phyloP scores from a whole-genome alignment of 2,113 vertebrate species.

The Rostratula benghalensis region DNA sequence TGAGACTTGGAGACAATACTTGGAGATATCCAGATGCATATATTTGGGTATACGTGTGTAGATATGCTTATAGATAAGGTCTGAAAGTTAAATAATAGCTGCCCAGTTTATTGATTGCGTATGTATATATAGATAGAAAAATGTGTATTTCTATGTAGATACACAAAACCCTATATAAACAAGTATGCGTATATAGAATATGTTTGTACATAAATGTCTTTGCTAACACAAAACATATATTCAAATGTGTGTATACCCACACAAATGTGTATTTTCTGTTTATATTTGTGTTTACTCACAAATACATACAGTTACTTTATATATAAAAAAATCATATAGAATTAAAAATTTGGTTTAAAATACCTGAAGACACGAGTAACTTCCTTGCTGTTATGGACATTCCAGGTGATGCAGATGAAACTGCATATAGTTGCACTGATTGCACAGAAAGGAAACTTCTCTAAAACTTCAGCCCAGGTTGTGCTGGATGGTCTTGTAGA shows the following conservation, averaged over 20 bases:
- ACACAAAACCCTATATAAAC: not conserved
- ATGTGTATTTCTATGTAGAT: not conserved
- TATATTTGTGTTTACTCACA: not conserved
- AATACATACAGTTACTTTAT: too few relatives aligned
- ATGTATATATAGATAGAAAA: not conserved
- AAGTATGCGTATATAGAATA: not conserved
- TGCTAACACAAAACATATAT: not conserved
- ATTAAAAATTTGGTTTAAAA: not conserved
- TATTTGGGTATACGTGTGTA: fast-evolving
- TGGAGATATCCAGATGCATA: not conserved
- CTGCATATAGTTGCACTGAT: slow-evolving; percentile 90
- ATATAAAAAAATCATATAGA: not conserved
- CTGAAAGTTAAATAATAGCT: not conserved
- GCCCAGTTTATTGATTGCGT: not conserved
- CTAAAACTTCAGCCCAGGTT: slow-evolving; percentile 90
- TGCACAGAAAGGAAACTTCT: slow-evolving; percentile 92
- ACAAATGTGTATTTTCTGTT: not conserved
- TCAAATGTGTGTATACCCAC: not conserved
- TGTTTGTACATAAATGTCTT: not conserved
- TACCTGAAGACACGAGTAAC: not conserved
- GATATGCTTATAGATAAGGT: not conserved
- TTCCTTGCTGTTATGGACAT: not conserved
- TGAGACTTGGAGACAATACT: not conserved
- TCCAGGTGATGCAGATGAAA: slow-evolving; percentile 98
- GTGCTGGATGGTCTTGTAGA: slow-evolving; percentile 95